phyloP scores from a whole-genome alignment of 2,888 invertebrate species.

The Norana najaformis region DNA sequence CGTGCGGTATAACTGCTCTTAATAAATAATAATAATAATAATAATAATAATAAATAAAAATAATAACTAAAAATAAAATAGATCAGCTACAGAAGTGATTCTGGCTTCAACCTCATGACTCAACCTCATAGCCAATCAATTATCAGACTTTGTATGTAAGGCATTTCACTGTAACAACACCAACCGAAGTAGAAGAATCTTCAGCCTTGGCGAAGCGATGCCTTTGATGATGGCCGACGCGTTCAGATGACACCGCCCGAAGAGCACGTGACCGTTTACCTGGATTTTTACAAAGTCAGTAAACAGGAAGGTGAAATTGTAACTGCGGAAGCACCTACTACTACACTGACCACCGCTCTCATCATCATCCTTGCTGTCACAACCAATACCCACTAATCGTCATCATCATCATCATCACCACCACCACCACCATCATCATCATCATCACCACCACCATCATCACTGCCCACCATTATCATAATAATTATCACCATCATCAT shows the following conservation, averaged over 20 bases:
- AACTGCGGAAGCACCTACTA: background rate
- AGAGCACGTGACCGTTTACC: constrained; percentile 91
- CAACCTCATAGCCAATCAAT: too few relatives aligned
- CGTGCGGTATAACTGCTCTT: too few relatives aligned
- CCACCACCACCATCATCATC: background rate
- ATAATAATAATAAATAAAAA: too few relatives aligned
- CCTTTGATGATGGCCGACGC: constrained; percentile 95
- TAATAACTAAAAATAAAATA: too few relatives aligned
- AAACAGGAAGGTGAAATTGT: background rate
- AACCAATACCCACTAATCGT: background rate
- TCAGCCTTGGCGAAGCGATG: constrained; percentile 78
- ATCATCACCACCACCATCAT: background rate
- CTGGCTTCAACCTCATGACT: too few relatives aligned
- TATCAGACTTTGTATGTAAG: too few relatives aligned
- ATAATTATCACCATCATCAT: background rate
- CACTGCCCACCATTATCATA: background rate
- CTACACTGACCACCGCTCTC: background rate
- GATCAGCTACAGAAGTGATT: too few relatives aligned
- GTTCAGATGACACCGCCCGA: constrained; percentile 92
- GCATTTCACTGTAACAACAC: too few relatives aligned
- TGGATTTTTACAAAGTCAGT: constrained; percentile 58
- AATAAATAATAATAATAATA: too few relatives aligned
- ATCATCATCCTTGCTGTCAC: too few relatives aligned
- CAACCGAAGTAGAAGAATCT: constrained; percentile 74
- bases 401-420: background rate